Evolutionary conservation across 2,797 vertebrate species (phyloP).

Genomic region (Gallinago solitaria): DNA sequence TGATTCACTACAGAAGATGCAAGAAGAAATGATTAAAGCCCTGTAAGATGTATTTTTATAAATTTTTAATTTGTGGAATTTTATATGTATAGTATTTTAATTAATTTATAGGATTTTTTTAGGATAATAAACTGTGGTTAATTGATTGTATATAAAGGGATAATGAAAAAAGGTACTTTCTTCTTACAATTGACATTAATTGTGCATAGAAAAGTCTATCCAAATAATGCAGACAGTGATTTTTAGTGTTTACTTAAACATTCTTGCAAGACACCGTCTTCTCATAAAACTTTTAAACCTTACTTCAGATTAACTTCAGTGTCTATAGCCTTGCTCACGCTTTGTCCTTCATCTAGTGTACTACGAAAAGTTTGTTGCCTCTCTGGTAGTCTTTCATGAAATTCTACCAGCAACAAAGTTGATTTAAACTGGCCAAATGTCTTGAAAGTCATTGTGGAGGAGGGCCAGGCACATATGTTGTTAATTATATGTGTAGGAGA

Average conservation of each 20-base stretch:
- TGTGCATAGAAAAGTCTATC: not conserved
- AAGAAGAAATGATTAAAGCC: constrained; percentile 96
- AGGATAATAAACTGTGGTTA: not conserved
- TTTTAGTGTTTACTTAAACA: not conserved
- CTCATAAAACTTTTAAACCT: not conserved
- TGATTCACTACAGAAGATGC: constrained; percentile 94
- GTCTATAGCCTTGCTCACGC: not conserved
- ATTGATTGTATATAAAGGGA: not conserved
- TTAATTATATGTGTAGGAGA: not conserved
- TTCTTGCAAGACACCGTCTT: not conserved
- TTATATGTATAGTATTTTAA: not conserved
- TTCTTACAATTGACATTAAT: not conserved
- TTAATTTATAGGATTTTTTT: not conserved
- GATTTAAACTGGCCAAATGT: not conserved
- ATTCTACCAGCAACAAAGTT: not conserved
- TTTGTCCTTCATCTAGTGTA: not conserved
- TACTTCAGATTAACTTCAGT: not conserved
- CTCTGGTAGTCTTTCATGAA: not conserved
- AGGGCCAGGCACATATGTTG: not conserved
- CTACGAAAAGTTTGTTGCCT: not conserved
- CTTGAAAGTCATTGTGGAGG: not conserved
- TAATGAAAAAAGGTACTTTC: not conserved
- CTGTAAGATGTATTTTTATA: constrained; percentile 79
- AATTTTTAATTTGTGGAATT: not conserved
- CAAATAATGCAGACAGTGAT: not conserved